phyloP scores from a whole-genome alignment of 2,888 invertebrate species.

The Ornithoptera alexandrae region DNA sequence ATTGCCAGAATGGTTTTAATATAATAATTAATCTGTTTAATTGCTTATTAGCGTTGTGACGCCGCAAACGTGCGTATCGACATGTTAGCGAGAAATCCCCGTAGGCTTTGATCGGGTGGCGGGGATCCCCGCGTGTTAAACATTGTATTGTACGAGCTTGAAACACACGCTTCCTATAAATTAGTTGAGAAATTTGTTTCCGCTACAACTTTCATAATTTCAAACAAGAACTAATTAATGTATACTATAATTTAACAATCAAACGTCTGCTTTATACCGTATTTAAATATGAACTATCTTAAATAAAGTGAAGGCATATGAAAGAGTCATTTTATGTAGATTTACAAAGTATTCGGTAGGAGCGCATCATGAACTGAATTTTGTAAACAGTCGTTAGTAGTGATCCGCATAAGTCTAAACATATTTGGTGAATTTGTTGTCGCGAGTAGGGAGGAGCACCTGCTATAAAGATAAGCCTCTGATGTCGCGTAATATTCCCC shows the following conservation, averaged over 20 bases:
- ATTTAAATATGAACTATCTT: too few relatives aligned
- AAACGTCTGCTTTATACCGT: too few relatives aligned
- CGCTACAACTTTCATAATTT: too few relatives aligned
- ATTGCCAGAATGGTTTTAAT: slow-evolving; percentile 67
- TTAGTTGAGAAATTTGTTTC: neutral
- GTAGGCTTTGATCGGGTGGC: slow-evolving; percentile 58
- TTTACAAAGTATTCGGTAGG: slow-evolving; percentile 7
- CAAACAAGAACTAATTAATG: too few relatives aligned
- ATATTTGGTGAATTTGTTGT: slow-evolving; percentile 76
- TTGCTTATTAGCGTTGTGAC: slow-evolving; percentile 72
- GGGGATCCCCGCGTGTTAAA: slow-evolving; percentile 36
- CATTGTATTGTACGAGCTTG: slow-evolving; percentile 33
- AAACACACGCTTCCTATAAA: slow-evolving; percentile 30
- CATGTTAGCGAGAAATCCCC: slow-evolving; percentile 59
- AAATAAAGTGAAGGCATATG: too few relatives aligned
- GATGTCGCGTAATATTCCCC: slow-evolving; percentile 76
- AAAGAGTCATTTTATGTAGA: neutral
- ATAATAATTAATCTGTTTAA: slow-evolving; percentile 76
- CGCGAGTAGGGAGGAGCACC: slow-evolving; percentile 67
- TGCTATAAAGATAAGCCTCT: slow-evolving; percentile 79
- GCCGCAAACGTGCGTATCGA: slow-evolving; percentile 59
- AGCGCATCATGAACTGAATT: slow-evolving; percentile 35
- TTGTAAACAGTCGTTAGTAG: slow-evolving; percentile 43
- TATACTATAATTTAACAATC: too few relatives aligned
- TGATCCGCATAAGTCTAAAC: slow-evolving; percentile 74